Conservation (phyloP, 2,888 invertebrate species). For the Agrochola circellaris region DNA sequence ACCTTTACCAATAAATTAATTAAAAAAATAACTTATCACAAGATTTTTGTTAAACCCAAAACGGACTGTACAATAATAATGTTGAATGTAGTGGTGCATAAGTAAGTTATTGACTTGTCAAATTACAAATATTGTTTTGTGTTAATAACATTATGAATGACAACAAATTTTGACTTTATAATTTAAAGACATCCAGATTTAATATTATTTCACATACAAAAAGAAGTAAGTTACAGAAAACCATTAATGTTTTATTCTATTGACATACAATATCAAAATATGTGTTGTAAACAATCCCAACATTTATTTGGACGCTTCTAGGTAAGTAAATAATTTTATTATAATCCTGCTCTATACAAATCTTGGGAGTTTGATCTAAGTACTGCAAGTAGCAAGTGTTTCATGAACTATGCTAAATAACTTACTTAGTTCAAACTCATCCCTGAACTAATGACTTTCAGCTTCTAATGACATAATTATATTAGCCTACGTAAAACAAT, state of each 20-base stretch:
- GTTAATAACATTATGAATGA: slow-evolving; percentile 31
- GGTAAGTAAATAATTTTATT: slow-evolving; percentile 17
- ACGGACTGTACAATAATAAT: slow-evolving; percentile 33
- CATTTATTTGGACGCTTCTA: slow-evolving; percentile 22
- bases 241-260: slow-evolving; percentile 40
- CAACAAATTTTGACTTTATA: slow-evolving; percentile 56
- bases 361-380: slow-evolving; percentile 60
- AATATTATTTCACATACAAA: slow-evolving; percentile 49
- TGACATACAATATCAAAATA: slow-evolving; percentile 55
- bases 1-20: slow-evolving; percentile 30
- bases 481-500: slow-evolving; percentile 57
- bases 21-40: slow-evolving; percentile 44
- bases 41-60: slow-evolving; percentile 21
- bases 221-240: slow-evolving; percentile 46
- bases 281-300: slow-evolving; percentile 43
- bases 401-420: slow-evolving; percentile 4
- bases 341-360: slow-evolving; percentile 38
- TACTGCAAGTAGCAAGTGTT: slow-evolving; percentile 17
- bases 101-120: slow-evolving; percentile 27
- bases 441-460: slow-evolving; percentile 24
- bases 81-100: slow-evolving; percentile 18
- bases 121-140: slow-evolving; percentile 40
- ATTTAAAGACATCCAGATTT: slow-evolving; percentile 30
- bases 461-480: slow-evolving; percentile 40
- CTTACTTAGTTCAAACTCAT: slow-evolving; percentile 65